Conservation (phyloP, 2,797 vertebrate species). For the Chaenodraco wilsoni region DNA sequence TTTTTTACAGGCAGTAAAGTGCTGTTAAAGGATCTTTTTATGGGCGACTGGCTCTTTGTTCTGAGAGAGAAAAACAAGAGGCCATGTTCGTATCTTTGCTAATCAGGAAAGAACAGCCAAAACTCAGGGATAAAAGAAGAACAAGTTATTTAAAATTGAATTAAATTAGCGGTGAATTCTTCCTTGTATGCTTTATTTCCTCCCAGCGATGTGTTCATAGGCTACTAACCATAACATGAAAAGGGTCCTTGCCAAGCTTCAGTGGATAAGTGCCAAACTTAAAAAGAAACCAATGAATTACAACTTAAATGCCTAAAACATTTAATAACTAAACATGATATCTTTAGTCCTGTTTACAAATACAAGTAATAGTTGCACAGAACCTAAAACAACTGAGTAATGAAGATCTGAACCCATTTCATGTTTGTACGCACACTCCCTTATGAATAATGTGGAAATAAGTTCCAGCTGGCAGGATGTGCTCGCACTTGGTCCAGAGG, state of each 20-base stretch:
- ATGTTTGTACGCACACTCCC: constrained; percentile 10
- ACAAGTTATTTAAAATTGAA: constrained; percentile 6
- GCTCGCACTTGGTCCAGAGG: constrained; percentile 6
- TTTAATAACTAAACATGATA: constrained; percentile 12
- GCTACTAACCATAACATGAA: constrained; percentile 31
- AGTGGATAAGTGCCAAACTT: background rate
- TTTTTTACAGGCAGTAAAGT: constrained; percentile 72
- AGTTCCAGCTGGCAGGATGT: constrained; percentile 27
- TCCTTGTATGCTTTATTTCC: constrained; percentile 29
- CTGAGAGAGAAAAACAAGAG: constrained; percentile 27
- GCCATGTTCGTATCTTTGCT: constrained; percentile 49
- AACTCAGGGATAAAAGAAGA: constrained; percentile 3
- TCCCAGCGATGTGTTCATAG: constrained; percentile 28
- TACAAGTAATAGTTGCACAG: background rate
- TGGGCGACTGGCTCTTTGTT: constrained; percentile 58
- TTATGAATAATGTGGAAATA: constrained; percentile 32
- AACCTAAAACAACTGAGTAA: constrained; percentile 26
- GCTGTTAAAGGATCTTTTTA: constrained; percentile 67
- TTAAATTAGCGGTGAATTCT: constrained; percentile 13
- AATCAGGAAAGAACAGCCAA: constrained; percentile 38
- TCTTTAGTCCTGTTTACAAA: background rate
- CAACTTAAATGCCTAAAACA: constrained; percentile 2
- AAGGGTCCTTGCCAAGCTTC: background rate
- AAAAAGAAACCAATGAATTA: constrained; percentile 20
- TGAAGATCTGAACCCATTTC: constrained; percentile 1